These are phyloP conservation scores for Siderastrea siderea DNA, from an alignment of 92 coral and sea anemone genomes.

Conservation along the genomic window DNA sequence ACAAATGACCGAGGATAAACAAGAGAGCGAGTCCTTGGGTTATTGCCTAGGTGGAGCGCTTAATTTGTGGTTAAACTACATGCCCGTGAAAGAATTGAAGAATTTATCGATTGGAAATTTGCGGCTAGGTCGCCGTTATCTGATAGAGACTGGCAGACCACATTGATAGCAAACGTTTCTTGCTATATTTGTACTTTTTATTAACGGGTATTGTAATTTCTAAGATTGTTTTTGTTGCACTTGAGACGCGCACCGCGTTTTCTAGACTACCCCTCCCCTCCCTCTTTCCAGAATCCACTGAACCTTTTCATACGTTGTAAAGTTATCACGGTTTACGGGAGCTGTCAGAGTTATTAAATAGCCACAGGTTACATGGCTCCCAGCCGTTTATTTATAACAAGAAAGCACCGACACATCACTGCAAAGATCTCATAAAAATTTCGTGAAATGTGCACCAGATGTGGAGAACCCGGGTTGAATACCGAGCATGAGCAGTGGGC, in stretches of 20 bases:
- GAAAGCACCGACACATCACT: conserved; percentile 72
- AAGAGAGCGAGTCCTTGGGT: neutral
- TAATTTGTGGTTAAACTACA: neutral
- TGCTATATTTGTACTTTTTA: neutral
- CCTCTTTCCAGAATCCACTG: neutral
- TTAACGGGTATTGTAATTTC: neutral
- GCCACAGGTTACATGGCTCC: conserved; percentile 43
- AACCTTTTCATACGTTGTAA: neutral
- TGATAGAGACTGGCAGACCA: conserved; percentile 29
- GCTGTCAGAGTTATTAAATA: conserved; percentile 41
- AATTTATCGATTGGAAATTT: conserved; percentile 37
- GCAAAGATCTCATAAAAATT: conserved; percentile 31
- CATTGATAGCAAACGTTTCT: conserved; percentile 9
- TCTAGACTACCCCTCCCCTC: neutral
- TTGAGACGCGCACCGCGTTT: neutral
- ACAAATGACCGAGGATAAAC: neutral
- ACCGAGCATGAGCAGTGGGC: conserved; percentile 27
- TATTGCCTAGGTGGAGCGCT: neutral
- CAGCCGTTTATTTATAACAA: conserved; percentile 79
- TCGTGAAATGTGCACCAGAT: conserved; percentile 45
- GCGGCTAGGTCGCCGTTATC: conserved; percentile 19
- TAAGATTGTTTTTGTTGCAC: neutral
- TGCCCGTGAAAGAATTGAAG: conserved; percentile 2
- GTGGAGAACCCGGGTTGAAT: neutral
- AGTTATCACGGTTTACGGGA: conserved; percentile 28